phyloP scores from a whole-genome alignment of 2,888 invertebrate species.

The Erebia epiphron region DNA sequence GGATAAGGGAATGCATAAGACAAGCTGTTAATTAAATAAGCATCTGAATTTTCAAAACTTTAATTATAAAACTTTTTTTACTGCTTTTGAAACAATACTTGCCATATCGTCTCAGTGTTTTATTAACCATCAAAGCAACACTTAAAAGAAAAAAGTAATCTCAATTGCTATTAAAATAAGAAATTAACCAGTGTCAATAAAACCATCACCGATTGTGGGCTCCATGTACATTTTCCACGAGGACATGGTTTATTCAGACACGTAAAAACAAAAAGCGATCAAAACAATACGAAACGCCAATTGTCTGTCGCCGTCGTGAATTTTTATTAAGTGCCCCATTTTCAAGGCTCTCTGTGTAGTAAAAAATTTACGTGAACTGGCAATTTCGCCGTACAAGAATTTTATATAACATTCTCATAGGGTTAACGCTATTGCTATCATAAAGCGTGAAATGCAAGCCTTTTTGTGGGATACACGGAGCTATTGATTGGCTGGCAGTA shows the following conservation, averaged over 20 bases:
- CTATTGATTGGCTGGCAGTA: constrained; percentile 13
- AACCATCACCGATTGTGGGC: background rate
- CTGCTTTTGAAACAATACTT: no score
- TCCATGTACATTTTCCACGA: background rate
- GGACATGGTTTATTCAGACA: constrained; percentile 1
- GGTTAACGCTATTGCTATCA: constrained; percentile 49
- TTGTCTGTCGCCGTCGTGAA: constrained; percentile 53
- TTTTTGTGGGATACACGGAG: constrained; percentile 39
- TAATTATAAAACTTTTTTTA: no score
- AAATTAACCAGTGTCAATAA: no score
- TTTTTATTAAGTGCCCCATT: constrained; percentile 63
- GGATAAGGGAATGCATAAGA: no score
- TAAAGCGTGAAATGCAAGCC: constrained; percentile 62
- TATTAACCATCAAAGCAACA: no score
- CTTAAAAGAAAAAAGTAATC: no score
- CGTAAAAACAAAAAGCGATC: constrained; percentile 42
- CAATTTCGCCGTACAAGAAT: constrained; percentile 60
- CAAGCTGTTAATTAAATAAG: no score
- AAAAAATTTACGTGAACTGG: constrained; percentile 62
- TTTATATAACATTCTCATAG: constrained; percentile 58
- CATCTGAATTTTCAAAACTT: no score
- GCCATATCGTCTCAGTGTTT: no score
- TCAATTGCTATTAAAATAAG: no score
- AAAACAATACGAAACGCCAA: constrained; percentile 48
- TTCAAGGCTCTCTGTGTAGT: constrained; percentile 52